Evolutionary conservation across 2,888 invertebrate species (phyloP).

Genomic region (Bombyx huttoni): DNA sequence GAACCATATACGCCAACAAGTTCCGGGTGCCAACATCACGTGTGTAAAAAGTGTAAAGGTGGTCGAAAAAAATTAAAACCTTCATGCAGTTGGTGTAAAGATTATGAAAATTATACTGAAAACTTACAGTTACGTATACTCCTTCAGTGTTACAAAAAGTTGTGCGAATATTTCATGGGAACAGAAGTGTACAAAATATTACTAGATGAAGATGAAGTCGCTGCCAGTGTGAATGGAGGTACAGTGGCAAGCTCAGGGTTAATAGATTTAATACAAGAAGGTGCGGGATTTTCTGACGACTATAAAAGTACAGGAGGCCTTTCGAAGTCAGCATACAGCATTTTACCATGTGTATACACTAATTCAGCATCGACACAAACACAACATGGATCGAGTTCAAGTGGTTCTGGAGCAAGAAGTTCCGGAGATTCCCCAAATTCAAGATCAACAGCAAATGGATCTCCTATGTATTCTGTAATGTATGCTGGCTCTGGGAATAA

Average conservation of each 20-base stretch:
- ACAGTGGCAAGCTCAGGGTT: slow-evolving; percentile 73
- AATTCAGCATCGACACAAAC: slow-evolving; percentile 71
- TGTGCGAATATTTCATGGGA: slow-evolving; percentile 86
- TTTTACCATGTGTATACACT: slow-evolving; percentile 81
- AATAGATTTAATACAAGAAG: slow-evolving; percentile 84
- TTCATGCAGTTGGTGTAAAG: slow-evolving; percentile 87
- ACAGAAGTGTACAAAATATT: slow-evolving; percentile 79
- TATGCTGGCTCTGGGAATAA: slow-evolving; percentile 86
- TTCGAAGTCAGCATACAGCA: slow-evolving; percentile 81
- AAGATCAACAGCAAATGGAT: slow-evolving; percentile 51
- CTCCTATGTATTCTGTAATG: slow-evolving; percentile 79
- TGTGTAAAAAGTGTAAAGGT: slow-evolving; percentile 87
- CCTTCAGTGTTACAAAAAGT: slow-evolving; percentile 89
- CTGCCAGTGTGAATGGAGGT: slow-evolving; percentile 63
- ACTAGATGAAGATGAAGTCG: slow-evolving; percentile 65
- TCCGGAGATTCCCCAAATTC: slow-evolving; percentile 53
- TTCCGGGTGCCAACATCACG: slow-evolving; percentile 89
- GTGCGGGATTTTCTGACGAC: slow-evolving; percentile 82
- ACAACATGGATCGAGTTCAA: slow-evolving; percentile 44
- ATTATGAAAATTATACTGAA: slow-evolving; percentile 85
- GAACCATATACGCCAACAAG: slow-evolving; percentile 86
- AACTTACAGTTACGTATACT: slow-evolving; percentile 86
- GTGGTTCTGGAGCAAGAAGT: slow-evolving; percentile 34
- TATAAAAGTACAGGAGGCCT: slow-evolving; percentile 81
- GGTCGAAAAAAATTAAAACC: slow-evolving; percentile 89